phyloP scores from a whole-genome alignment of 2,113 vertebrate species.

The Hydropotes inermis region DNA sequence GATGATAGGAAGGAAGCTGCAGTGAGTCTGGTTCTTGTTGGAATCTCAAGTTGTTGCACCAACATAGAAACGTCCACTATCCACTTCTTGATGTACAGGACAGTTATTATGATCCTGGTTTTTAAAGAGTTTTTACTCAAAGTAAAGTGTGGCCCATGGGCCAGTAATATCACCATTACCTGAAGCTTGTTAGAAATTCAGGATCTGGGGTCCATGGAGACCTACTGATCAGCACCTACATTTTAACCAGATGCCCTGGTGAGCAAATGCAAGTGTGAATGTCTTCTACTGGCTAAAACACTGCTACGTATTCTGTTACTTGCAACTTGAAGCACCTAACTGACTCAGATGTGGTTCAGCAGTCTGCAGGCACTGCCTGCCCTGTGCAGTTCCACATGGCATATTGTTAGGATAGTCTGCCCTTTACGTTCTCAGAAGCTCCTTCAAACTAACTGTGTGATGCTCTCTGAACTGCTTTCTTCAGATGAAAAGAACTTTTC shows the following conservation, averaged over 20 bases:
- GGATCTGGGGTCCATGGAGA: neutral
- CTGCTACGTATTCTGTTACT: neutral
- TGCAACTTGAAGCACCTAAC: too few relatives aligned
- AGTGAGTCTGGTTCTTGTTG: neutral
- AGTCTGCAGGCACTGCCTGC: accelerated
- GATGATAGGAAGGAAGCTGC: neutral
- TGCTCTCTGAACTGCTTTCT: neutral
- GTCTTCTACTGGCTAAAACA: neutral
- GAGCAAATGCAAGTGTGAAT: too few relatives aligned
- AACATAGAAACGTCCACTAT: neutral
- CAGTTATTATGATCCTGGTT: neutral
- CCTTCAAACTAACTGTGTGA: neutral
- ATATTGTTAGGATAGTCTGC: neutral
- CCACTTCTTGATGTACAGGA: neutral
- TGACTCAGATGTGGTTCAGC: too few relatives aligned
- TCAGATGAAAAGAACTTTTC: neutral
- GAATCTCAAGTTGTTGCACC: neutral
- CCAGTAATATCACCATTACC: neutral
- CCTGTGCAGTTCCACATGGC: neutral
- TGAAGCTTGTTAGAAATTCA: neutral
- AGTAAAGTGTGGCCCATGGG: too few relatives aligned
- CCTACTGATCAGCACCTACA: neutral
- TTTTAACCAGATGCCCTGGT: neutral
- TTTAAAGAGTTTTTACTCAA: neutral
- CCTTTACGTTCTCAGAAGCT: neutral